A percentile compares a stretch with the other conserved stretches of the same genome.
Evolutionary conservation across 1,140 invertebrate genomes (phyloP).

Genomic region (Caerostris extrusa): DNA sequence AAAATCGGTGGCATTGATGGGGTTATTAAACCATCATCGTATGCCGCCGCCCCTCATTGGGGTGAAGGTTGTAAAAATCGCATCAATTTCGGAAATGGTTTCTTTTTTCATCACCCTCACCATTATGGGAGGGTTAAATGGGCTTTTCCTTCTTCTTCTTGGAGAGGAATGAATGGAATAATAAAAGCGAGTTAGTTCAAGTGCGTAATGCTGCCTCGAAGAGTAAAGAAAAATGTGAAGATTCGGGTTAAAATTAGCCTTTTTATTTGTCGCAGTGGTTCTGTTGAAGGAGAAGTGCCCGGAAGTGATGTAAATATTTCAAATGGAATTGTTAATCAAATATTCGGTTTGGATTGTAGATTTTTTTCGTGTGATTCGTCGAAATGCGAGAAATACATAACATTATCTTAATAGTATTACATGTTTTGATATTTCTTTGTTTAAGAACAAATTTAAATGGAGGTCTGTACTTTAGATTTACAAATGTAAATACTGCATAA

Average conservation of each 20-base stretch:
- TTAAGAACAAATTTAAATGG: too few relatives aligned
- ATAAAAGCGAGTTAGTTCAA: background rate
- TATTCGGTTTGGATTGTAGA: too few relatives aligned
- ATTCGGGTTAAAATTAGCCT: background rate
- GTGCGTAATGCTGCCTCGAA: background rate
- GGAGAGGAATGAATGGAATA: background rate
- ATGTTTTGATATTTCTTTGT: too few relatives aligned
- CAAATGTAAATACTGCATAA: too few relatives aligned
- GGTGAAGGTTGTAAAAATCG: background rate
- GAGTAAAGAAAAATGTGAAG: background rate
- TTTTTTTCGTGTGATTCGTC: too few relatives aligned
- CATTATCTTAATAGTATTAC: too few relatives aligned
- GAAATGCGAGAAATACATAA: too few relatives aligned
- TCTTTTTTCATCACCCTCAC: background rate
- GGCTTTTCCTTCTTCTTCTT: background rate
- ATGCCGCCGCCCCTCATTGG: background rate
- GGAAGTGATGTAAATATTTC: background rate
- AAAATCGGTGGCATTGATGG: background rate
- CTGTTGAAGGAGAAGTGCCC: background rate
- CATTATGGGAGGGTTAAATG: background rate
- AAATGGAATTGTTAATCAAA: background rate
- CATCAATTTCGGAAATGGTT: background rate
- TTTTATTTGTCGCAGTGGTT: background rate
- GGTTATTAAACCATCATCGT: background rate
- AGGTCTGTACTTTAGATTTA: too few relatives aligned